Conservation (phyloP, 2,797 vertebrate species). For the Ctenopoma kingsleyae region DNA sequence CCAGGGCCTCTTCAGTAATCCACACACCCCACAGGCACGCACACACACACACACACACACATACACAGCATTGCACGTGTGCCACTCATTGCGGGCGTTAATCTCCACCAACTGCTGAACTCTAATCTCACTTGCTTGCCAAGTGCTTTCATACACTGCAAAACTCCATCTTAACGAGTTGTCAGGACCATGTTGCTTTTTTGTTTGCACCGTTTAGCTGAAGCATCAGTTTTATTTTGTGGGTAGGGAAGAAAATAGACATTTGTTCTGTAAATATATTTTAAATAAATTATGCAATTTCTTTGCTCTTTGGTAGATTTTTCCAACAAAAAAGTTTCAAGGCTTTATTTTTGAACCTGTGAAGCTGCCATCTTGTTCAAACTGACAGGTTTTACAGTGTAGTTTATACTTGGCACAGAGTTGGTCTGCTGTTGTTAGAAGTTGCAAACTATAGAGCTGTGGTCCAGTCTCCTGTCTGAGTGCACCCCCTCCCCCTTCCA, state of each 20-base stretch:
- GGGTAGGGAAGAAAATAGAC: not conserved
- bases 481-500: not conserved
- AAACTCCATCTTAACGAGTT: conserved; percentile 37
- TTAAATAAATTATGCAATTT: not conserved
- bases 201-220: not conserved
- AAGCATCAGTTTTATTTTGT: not conserved
- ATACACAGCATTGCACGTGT: conserved; percentile 37
- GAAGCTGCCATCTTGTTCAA: conserved; percentile 1
- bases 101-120: conserved; percentile 78
- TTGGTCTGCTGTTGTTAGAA: conserved; percentile 40
- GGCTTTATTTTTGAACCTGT: not conserved
- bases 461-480: conserved; percentile 58
- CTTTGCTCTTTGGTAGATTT: not conserved
- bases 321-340: not conserved
- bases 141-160: conserved; percentile 60
- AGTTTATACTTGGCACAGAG: conserved; percentile 37
- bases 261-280: conserved; percentile 9
- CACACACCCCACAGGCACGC: conserved; percentile 43
- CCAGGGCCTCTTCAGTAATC: conserved; percentile 67
- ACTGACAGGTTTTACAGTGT: conserved; percentile 40
- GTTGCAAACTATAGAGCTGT: conserved; percentile 50
- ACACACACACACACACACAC: conserved; percentile 21
- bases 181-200: not conserved
- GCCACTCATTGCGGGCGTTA: conserved; percentile 50
- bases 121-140: conserved; percentile 65